phyloP scores from a whole-genome alignment of 2,888 invertebrate species.

The Pseudeuparius sepicola region DNA sequence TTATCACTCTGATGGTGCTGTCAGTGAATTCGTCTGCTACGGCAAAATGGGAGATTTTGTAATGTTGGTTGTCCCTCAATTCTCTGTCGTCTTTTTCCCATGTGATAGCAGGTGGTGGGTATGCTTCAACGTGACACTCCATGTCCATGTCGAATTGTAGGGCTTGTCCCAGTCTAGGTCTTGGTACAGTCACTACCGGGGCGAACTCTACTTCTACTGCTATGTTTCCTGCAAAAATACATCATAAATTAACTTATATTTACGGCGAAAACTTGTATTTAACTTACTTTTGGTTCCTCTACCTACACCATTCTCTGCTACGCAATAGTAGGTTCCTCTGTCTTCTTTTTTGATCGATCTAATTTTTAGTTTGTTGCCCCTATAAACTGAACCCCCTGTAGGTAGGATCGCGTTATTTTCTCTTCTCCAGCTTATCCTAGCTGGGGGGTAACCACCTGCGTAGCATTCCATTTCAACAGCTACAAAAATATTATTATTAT shows the following conservation, averaged over 20 bases:
- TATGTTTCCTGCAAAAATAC: constrained; percentile 48
- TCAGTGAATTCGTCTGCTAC: constrained; percentile 89
- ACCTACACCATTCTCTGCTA: constrained; percentile 83
- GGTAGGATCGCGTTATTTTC: constrained; percentile 90
- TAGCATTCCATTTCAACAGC: constrained; percentile 77
- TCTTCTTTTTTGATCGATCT: constrained; percentile 74
- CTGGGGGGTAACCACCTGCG: constrained; percentile 76
- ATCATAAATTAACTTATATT: constrained; percentile 1
- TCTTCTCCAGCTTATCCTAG: constrained; percentile 81
- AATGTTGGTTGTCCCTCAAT: constrained; percentile 83
- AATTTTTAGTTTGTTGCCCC: constrained; percentile 74
- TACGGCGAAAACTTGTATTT: not conserved
- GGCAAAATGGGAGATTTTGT: constrained; percentile 82
- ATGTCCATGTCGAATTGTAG: constrained; percentile 89
- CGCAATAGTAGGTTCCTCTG: constrained; percentile 87
- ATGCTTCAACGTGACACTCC: constrained; percentile 90
- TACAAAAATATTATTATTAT: no score
- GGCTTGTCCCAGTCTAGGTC: constrained; percentile 77
- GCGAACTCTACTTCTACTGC: constrained; percentile 85
- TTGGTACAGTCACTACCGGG: constrained; percentile 75
- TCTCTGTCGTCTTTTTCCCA: constrained; percentile 82
- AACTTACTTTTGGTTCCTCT: constrained; percentile 60
- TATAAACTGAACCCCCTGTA: constrained; percentile 77
- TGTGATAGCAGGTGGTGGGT: constrained; percentile 84
- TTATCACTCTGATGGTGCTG: constrained; percentile 79